Evolutionary conservation across 2,113 vertebrate genomes (phyloP), one percentile per base, ranked within the genome.

Genomic region (Gadus chalcogrammus): DNA sequence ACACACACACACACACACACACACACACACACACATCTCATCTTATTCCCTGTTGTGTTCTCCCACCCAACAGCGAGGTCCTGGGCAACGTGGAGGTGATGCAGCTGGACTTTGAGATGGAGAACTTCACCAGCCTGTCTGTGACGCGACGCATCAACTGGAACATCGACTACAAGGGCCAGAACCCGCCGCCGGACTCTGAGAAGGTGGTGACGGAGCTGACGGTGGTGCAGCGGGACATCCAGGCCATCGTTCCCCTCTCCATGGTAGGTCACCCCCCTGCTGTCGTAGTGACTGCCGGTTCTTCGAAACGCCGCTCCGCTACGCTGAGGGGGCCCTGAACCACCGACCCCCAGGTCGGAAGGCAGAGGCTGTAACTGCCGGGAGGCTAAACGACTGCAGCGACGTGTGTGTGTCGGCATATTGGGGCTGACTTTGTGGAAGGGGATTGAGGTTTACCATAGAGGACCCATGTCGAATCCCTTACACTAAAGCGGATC

Each of bases 51-150:
- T 48, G 13, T 5, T 22, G 61, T 62, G 35, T n/a, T 11, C 35
- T 16, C 63, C 64, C 9, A 3, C 53, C 28, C 12, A 28, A 0
- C 84, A 99, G 97, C 84, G 94, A 95, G 0, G 85, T 83, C 13
- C 79, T 93, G 73, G 86, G 88, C 5, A 94, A 93, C 3, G 90
- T 93, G 0, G 95, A 98, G 90, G 92, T 99, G 88, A 94, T 99
- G 93, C 97, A 99, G 90, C 82, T 99, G 88, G 96, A 98, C 79
- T 99, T 99, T 0, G 97, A 99, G 90, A 98, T 99, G 97, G 97
- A 99, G 90, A 99, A 99, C 89, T 99, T 99, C 91, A 98, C 97
- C 80, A 99, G 97, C 91, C 96, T 98, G 75, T 98, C 97, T 0
- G 97, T 99, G 79, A 99, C 96, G 0, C 91, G 97, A 5, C 92